These are phyloP conservation scores for Augochlorella aurata DNA, from an alignment of 2,888 invertebrate species.

Conservation along the genomic window DNA sequence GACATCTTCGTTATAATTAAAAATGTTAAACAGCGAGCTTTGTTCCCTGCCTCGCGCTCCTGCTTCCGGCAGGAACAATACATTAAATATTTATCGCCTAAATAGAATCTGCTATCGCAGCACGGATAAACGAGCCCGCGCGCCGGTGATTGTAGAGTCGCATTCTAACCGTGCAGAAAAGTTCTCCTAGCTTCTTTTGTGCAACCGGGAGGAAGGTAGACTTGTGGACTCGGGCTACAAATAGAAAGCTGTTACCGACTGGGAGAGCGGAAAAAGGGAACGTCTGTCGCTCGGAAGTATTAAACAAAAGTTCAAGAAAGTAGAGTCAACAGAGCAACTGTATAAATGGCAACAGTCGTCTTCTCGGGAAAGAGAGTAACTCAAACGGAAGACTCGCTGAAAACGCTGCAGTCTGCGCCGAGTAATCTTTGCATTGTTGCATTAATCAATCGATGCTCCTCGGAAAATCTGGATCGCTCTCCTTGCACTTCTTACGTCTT, in stretches of 20 bases:
- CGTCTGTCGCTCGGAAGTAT: not conserved
- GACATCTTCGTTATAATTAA: not conserved
- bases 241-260: conserved; percentile 1
- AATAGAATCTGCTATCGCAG: not conserved
- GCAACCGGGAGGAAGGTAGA: not conserved
- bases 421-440: not conserved
- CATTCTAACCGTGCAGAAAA: conserved; percentile 3
- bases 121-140: not conserved
- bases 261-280: not conserved
- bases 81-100: not conserved
- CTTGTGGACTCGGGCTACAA: conserved; percentile 1
- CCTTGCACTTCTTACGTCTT: too few relatives aligned
- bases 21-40: not conserved
- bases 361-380: not conserved
- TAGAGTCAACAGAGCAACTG: not conserved
- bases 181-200: not conserved
- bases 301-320: conserved; percentile 4
- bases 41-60: too few relatives aligned
- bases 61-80: not conserved
- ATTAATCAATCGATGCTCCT: not conserved
- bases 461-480: not conserved
- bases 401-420: not conserved
- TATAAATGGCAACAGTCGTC: not conserved
- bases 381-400: not conserved
- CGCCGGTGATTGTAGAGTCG: not conserved